These are phyloP conservation scores for Marronus borbonicus DNA, from an alignment of 2,888 invertebrate species.

Conservation along the genomic window DNA sequence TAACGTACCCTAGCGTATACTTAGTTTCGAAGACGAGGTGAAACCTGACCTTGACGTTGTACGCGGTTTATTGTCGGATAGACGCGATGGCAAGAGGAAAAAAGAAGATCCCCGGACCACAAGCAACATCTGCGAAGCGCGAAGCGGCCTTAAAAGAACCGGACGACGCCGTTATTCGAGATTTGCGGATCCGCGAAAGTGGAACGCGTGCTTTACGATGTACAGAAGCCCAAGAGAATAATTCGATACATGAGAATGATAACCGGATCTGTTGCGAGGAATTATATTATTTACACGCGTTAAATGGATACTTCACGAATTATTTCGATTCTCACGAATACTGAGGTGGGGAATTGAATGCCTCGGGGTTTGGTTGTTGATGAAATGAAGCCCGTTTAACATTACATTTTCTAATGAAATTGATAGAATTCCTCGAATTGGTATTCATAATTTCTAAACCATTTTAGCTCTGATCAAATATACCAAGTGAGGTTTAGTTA, in stretches of 20 bases:
- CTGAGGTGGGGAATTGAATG: no score
- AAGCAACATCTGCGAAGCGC: slow-evolving; percentile 41
- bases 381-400: no score
- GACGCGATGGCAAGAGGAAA: not conserved
- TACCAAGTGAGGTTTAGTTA: no score
- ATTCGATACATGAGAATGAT: not conserved
- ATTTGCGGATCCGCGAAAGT: slow-evolving; percentile 42
- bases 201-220: slow-evolving; percentile 16
- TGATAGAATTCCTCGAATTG: no score
- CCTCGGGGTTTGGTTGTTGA: no score
- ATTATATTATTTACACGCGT: no score
- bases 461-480: no score
- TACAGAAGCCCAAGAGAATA: not conserved
- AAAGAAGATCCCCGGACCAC: slow-evolving; percentile 15
- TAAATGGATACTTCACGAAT: no score
- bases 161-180: slow-evolving; percentile 34
- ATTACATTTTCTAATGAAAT: no score
- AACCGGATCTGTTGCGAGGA: not conserved
- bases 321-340: no score
- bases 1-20: not conserved
- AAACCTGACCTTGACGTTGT: slow-evolving; percentile 34
- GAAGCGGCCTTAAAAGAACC: slow-evolving; percentile 3
- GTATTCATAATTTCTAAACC: no score
- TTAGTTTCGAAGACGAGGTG: slow-evolving; percentile 9
- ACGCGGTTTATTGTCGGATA: not conserved